Percentiles rank a stretch among this genome's conserved stretches.
phyloP scores from a whole-genome alignment of 2,797 vertebrate genomes.

The Anabacerthia variegaticeps region DNA sequence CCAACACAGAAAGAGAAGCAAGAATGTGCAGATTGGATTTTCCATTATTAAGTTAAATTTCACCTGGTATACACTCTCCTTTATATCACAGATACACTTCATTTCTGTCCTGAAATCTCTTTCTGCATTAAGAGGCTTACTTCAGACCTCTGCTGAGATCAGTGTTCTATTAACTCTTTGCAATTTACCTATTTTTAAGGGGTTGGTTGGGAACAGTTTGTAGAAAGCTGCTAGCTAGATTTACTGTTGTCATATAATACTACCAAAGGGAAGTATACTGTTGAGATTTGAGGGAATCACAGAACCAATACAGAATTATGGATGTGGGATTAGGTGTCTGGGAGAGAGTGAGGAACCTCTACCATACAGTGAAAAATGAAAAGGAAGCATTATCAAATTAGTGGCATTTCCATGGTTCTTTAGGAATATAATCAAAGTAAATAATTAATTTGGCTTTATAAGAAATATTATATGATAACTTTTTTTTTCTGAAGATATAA shows the following conservation, averaged over 20 bases:
- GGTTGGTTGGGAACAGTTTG: neutral
- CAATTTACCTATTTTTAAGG: neutral
- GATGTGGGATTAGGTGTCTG: neutral
- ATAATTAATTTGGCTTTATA: neutral
- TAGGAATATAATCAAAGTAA: neutral
- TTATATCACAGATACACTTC: neutral
- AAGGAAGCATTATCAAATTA: neutral
- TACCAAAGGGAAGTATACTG: neutral
- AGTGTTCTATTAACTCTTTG: neutral
- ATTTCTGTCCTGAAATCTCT: neutral
- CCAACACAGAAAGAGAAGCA: neutral
- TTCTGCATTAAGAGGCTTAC: neutral
- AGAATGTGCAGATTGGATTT: neutral
- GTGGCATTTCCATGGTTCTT: neutral
- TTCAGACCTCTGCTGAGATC: neutral
- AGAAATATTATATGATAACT: neutral
- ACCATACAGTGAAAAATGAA: neutral
- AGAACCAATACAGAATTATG: neutral
- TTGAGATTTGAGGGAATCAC: neutral
- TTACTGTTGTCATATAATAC: neutral
- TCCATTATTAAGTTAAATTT: neutral
- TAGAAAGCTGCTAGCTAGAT: neutral
- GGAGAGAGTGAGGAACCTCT: neutral
- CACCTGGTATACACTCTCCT: neutral
- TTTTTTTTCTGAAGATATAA: neutral